phyloP scores from a whole-genome alignment of 2,113 vertebrate genomes.

The Ursus arctos region DNA sequence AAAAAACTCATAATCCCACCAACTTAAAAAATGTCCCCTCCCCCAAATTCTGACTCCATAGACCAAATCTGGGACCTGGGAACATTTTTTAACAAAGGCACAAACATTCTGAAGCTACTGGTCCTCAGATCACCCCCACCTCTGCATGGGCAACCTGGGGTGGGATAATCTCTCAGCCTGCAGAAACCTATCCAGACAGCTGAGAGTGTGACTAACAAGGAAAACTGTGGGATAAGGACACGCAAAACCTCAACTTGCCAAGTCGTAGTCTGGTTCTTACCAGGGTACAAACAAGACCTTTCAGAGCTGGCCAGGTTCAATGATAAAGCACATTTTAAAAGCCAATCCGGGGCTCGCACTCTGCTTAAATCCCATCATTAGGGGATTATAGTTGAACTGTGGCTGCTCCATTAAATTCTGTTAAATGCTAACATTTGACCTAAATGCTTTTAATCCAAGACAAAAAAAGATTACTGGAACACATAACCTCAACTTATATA shows the following conservation, averaged over 20 bases:
- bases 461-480: constrained; percentile 44
- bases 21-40: neutral
- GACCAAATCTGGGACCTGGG: neutral
- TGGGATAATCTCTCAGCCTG: neutral
- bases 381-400: constrained; percentile 44
- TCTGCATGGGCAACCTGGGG: neutral
- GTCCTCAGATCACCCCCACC: neutral
- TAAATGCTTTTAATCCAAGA: constrained; percentile 48
- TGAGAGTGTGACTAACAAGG: neutral
- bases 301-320: constrained; percentile 13
- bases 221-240: neutral
- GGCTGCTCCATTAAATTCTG: constrained; percentile 38
- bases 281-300: constrained; percentile 36
- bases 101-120: neutral
- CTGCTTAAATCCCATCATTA: constrained; percentile 66
- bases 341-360: neutral
- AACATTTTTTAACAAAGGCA: neutral
- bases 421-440: constrained; percentile 59
- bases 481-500: constrained; percentile 28
- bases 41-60: neutral
- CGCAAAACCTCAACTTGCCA: constrained; percentile 13
- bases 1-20: neutral
- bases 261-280: neutral
- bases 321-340: constrained; percentile 67
- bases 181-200: neutral